A percentile compares a stretch with the other conserved stretches of the same genome.
Conservation (phyloP, 2,113 vertebrate species). For the Bufo gargarizans region DNA sequence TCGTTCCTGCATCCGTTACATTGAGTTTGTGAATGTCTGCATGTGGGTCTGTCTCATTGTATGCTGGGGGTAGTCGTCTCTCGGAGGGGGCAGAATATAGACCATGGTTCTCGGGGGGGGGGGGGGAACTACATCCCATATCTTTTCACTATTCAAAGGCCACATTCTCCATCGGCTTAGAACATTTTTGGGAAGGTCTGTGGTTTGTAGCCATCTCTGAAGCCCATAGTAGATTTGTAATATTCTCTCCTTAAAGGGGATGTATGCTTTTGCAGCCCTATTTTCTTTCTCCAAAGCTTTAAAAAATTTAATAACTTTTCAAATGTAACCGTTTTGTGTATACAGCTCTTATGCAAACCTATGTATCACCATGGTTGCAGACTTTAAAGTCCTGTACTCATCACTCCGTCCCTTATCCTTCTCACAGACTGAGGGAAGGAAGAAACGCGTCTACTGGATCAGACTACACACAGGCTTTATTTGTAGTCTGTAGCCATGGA, state of each 20-base stretch:
- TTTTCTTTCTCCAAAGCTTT: not conserved
- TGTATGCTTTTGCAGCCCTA: not conserved
- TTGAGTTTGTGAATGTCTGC: conserved; percentile 9
- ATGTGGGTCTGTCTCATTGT: not conserved
- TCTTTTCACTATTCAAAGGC: not conserved
- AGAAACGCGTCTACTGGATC: not conserved
- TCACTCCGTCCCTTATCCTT: too few relatives aligned
- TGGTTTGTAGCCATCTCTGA: too few relatives aligned
- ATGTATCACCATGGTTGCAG: not conserved
- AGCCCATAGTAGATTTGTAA: not conserved
- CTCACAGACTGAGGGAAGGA: not conserved
- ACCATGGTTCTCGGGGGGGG: too few relatives aligned
- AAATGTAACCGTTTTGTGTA: not conserved
- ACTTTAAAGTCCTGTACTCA: too few relatives aligned
- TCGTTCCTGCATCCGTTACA: not conserved
- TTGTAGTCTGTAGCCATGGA: not conserved
- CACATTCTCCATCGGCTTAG: not conserved
- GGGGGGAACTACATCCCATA: too few relatives aligned
- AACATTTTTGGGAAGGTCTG: too few relatives aligned
- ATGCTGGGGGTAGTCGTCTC: not conserved
- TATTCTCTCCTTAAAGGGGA: not conserved
- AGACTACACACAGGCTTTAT: not conserved
- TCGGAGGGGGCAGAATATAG: too few relatives aligned
- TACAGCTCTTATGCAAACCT: not conserved
- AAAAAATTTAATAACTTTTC: not conserved